Evolutionary conservation across 37 sponge, comb jelly and placozoan genomes (phyloP), one percentile per base, ranked within the genome.

Genomic region (Eunapius fragilis): DNA sequence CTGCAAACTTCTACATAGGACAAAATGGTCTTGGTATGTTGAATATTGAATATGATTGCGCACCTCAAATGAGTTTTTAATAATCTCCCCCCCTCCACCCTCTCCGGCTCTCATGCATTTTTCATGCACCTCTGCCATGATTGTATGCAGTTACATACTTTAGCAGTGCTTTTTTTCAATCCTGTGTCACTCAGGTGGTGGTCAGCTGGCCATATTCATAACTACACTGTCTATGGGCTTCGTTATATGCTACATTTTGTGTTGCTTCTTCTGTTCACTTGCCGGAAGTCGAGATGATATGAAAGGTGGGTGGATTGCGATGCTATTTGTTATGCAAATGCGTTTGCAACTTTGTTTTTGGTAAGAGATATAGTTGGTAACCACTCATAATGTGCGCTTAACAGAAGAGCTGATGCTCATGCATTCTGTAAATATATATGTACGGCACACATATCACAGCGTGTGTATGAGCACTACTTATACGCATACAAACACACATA

Each of bases 1-100:
- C 92, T 70, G 95, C 95, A 34, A 95, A 95, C 79, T 95, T 95
- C 71, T 95, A 95, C 70, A 95, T 95, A 31, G 95, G 87, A 27
- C 83, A 77, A 14, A 72, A 83, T 31, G 88, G 81, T 32, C 76
- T 95, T 32, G 95, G 84, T 67, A 47, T 26, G 90, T 72, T 2
- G 82, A 87, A 71, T 35, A 84, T 41, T 6, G 6, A 6, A 38
- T 81, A 17, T 80, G 75, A 41, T 75, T 69, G 76, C 36, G n/a
- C n/a, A n/a, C n/a, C n/a, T n/a, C n/a, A 10, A 58, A 37, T 68
- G 48, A 73, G 23, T 87, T 87, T 45, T 74, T 88, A 13, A 70
- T 77, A 25, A 24, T 84, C 36, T 81, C 75, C 25, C 72, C 76
- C 26, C 49, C 31, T 49, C 31, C 69, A n/a, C n/a, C n/a, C n/a